A percentile compares a stretch with the other conserved stretches of the same genome.
phyloP scores from a whole-genome alignment of 2,113 vertebrate species.

The Ammospiza caudacuta region DNA sequence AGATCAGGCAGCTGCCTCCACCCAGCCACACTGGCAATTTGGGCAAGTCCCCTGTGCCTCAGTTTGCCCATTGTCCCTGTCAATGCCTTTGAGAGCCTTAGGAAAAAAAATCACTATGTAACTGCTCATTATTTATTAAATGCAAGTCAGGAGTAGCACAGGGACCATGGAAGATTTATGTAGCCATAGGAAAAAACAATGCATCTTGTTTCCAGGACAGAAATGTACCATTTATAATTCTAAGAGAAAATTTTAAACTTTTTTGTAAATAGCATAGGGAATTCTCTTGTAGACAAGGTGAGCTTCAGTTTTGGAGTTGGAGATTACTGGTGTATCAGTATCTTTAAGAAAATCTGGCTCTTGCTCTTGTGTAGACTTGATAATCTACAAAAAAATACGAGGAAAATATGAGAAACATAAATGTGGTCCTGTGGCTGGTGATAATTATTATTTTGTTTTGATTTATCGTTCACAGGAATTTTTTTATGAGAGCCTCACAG shows the following conservation, averaged over 20 bases:
- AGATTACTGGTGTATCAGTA: neutral
- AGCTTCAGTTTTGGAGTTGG: neutral
- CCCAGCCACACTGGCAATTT: neutral
- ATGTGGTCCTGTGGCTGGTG: slow-evolving; percentile 56
- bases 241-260: neutral
- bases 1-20: neutral
- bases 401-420: slow-evolving; percentile 70
- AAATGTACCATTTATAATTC: neutral
- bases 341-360: slow-evolving; percentile 39
- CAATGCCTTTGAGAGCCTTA: neutral
- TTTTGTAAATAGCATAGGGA: neutral
- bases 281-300: neutral
- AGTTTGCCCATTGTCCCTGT: neutral
- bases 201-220: neutral
- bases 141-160: neutral
- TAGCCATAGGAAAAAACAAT: neutral
- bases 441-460: slow-evolving; percentile 85
- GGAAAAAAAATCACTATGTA: neutral
- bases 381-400: slow-evolving; percentile 56
- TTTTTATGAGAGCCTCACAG: slow-evolving; percentile 72
- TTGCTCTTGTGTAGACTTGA: slow-evolving; percentile 67
- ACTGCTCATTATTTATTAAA: neutral
- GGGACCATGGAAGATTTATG: neutral
- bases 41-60: neutral
- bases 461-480: slow-evolving; percentile 73